Evolutionary conservation across 2,888 invertebrate genomes (phyloP).

Genomic region (Rhimphoctona megacephalus): DNA sequence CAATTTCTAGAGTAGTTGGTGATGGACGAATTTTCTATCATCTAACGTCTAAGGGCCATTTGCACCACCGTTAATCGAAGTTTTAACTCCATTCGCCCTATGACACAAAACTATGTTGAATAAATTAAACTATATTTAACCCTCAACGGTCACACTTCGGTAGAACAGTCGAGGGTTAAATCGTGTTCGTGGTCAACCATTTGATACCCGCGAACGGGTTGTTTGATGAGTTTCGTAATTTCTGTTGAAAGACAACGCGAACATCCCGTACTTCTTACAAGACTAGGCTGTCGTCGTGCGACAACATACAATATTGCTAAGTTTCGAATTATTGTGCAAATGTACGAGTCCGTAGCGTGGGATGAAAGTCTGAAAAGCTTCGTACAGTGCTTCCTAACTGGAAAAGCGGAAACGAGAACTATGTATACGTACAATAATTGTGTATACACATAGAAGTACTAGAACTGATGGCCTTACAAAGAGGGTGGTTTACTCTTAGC

Average conservation of each 20-base stretch:
- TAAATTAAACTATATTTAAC: neutral
- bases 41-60: neutral
- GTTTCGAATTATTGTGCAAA: slow-evolving; percentile 47
- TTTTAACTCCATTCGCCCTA: neutral
- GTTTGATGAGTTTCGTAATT: slow-evolving; percentile 26
- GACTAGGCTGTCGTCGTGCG: neutral
- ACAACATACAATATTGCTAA: slow-evolving; percentile 4
- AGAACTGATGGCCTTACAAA: neutral
- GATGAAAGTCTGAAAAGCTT: slow-evolving; percentile 14
- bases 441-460: neutral
- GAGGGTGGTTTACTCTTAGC: slow-evolving; percentile 23
- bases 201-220: neutral
- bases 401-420: slow-evolving; percentile 1
- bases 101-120: neutral
- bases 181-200: neutral
- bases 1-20: neutral
- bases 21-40: neutral
- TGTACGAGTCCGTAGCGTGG: neutral
- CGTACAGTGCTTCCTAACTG: neutral
- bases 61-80: neutral
- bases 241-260: slow-evolving; percentile 17
- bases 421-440: neutral
- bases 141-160: no score
- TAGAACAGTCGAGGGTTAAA: no score
- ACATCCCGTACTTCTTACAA: slow-evolving; percentile 2